phyloP scores from a whole-genome alignment of 2,888 invertebrate genomes.

The Adelognathus sp. region DNA sequence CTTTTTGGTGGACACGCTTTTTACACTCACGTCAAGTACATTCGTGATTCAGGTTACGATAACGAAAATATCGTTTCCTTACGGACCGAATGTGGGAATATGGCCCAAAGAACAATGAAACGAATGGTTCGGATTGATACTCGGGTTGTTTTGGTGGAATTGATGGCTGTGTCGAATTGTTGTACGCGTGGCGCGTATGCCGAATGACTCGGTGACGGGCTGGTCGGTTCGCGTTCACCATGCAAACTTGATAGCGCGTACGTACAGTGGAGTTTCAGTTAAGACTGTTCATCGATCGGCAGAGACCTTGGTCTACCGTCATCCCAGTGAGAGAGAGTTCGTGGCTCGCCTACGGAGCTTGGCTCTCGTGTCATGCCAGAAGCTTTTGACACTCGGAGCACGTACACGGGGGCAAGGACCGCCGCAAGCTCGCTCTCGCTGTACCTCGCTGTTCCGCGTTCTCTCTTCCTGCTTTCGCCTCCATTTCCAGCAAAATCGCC shows the following conservation, averaged over 20 bases:
- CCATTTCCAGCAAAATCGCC: slow-evolving; percentile 45
- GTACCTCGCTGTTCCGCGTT: slow-evolving; percentile 62
- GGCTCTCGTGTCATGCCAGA: slow-evolving; percentile 75
- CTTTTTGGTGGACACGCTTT: neutral
- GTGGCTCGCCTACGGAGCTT: slow-evolving; percentile 71
- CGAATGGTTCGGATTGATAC: neutral
- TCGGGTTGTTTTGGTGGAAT: neutral
- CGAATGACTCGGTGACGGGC: slow-evolving; percentile 20
- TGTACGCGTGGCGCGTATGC: neutral
- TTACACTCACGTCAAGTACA: neutral
- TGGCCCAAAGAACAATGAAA: neutral
- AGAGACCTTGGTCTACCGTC: slow-evolving; percentile 79
- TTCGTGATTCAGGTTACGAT: neutral
- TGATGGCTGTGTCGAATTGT: slow-evolving; percentile 20
- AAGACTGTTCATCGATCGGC: slow-evolving; percentile 76
- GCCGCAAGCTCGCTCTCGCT: slow-evolving; percentile 78
- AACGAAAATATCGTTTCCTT: neutral
- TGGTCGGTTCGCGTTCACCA: slow-evolving; percentile 49
- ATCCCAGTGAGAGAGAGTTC: slow-evolving; percentile 73
- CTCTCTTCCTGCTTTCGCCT: slow-evolving; percentile 53
- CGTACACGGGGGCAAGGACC: slow-evolving; percentile 81
- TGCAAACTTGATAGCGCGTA: slow-evolving; percentile 58
- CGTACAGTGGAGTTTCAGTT: slow-evolving; percentile 60
- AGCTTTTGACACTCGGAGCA: slow-evolving; percentile 80
- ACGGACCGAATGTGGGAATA: neutral